Evolutionary conservation across 2,888 invertebrate species (phyloP).

Genomic region (Harpalus rubripes): DNA sequence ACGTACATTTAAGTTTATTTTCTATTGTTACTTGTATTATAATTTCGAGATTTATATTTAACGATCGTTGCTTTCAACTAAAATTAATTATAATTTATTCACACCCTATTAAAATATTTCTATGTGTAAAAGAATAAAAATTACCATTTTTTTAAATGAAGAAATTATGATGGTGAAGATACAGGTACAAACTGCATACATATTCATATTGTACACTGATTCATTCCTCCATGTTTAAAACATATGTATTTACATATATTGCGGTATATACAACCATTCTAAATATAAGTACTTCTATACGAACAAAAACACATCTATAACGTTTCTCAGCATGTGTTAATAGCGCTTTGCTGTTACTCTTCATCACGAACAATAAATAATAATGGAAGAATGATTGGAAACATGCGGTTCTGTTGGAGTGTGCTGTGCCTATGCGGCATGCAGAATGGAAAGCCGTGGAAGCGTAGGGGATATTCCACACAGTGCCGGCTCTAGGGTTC

Average conservation of each 20-base stretch:
- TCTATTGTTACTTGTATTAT: no score
- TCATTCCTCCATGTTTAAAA: not conserved
- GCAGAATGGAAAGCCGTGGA: no score
- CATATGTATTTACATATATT: not conserved
- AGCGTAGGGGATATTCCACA: not conserved
- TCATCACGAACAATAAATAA: not conserved
- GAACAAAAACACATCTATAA: not conserved
- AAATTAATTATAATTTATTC: no score
- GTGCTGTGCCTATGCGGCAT: no score
- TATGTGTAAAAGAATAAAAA: not conserved
- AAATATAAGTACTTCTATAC: not conserved
- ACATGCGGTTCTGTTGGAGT: not conserved
- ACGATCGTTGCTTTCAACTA: no score
- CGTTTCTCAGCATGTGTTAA: not conserved
- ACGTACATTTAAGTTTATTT: no score
- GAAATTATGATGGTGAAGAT: not conserved
- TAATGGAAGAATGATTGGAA: constrained; percentile 4
- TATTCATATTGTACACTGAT: not conserved
- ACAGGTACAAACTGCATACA: not conserved
- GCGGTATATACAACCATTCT: not conserved
- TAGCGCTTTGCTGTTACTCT: not conserved
- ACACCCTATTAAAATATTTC: no score
- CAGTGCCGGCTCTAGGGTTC: no score
- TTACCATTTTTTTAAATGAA: not conserved
- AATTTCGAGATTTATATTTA: no score